phyloP scores from a whole-genome alignment of 1,140 invertebrate genomes.

The Maconellicoccus hirsutus region DNA sequence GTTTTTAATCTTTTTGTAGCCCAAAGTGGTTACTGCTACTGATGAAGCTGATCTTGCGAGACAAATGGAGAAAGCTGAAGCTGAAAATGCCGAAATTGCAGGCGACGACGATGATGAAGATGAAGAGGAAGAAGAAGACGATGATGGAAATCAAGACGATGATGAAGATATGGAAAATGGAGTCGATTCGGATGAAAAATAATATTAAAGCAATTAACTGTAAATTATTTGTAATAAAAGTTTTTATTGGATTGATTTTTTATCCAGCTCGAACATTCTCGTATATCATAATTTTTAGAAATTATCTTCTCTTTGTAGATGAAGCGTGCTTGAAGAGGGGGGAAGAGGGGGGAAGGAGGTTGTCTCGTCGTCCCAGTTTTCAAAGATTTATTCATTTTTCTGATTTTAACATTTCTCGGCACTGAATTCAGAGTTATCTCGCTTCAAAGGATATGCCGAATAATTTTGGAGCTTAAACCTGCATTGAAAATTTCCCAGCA shows the following conservation, averaged over 20 bases:
- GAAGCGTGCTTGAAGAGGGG: no score
- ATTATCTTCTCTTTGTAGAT: no score
- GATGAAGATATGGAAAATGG: slow-evolving; percentile 23
- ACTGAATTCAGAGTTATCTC: no score
- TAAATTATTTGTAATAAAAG: background rate
- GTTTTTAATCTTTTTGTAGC: slow-evolving; percentile 42
- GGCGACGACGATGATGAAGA: slow-evolving; percentile 79
- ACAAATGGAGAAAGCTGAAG: slow-evolving; percentile 85
- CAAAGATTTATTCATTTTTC: no score
- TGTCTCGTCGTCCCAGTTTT: no score
- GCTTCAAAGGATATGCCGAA: no score
- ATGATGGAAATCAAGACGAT: slow-evolving; percentile 31
- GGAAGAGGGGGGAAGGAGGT: no score
- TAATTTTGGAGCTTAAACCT: no score
- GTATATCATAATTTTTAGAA: no score
- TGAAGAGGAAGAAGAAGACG: slow-evolving; percentile 37
- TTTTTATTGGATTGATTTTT: background rate
- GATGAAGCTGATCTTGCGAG: slow-evolving; percentile 91
- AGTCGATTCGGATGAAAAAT: background rate
- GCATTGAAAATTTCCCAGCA: no score
- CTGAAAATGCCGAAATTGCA: slow-evolving; percentile 86
- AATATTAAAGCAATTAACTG: background rate
- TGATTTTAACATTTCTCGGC: no score
- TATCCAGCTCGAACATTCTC: no score
- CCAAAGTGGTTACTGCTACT: slow-evolving; percentile 94